Evolutionary conservation across 2,888 invertebrate genomes (phyloP), one percentile per base, ranked within the genome.

Genomic region (Ormyrus labotus): DNA sequence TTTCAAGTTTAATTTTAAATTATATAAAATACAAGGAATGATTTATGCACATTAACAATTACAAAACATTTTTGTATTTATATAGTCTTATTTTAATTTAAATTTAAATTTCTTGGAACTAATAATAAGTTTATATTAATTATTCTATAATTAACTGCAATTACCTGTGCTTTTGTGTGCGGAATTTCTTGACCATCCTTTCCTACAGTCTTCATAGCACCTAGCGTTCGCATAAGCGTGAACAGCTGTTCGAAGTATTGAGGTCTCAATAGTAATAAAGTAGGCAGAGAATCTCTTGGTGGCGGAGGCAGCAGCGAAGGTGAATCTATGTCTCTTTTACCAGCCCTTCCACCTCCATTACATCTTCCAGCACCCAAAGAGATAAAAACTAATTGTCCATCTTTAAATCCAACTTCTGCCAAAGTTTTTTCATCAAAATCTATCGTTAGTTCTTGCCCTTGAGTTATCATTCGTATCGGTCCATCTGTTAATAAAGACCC

Each of bases 371-470:
- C 96, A 53, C 98, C 97, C 88, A 97, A 93, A 0, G 97, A 98
- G 75, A 98, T 97, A 91, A 97, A 98, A 67, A 98, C 96, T 91
- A 97, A 92, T 93, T 97, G 98, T 89, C 96, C 95, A 89, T 98
- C 98, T 89, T 98, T 98, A 89, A 98, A 97, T 45, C 97, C 97
- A 93, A 97, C 96, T 90, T 98, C 98, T 11, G 80, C 95, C 2
- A 98, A 91, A 2, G 96, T 96, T 85, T 98, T 95, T 88, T 98
- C 98, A 89, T 98, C 98, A 86, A 96, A 96, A 86, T 98, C 98
- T 5, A 96, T 95, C 0, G 96, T 96, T 7, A 98, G 92, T 89
- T 98, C 98, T 90, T 98, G 98, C 0, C 98, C 98, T 88, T 96
- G 96, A 0, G 97, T 98, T 83, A 98, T 98, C 93, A 98, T 97